Conservation (phyloP, 2,113 vertebrate genomes). For the Aythya baeri region DNA sequence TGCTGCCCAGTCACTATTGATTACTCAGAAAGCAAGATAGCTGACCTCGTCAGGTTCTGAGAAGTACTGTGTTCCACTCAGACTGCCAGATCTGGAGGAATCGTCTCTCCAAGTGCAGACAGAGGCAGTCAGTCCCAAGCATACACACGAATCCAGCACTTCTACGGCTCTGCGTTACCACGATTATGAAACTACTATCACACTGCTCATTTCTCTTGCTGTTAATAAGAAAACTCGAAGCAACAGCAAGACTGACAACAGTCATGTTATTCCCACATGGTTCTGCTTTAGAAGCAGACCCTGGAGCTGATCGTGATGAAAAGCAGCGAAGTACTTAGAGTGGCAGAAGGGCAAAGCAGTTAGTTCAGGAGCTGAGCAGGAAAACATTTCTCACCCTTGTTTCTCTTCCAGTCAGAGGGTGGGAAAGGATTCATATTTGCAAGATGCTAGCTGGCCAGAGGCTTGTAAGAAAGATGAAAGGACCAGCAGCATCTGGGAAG, state of each 20-base stretch:
- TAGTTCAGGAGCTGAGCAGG: slow-evolving; percentile 12
- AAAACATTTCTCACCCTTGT: slow-evolving; percentile 33
- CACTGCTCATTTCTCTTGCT: background rate
- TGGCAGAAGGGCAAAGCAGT: slow-evolving; percentile 46
- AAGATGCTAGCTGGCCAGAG: slow-evolving; percentile 16
- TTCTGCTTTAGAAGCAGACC: slow-evolving; percentile 19
- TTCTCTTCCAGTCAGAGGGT: slow-evolving; percentile 3
- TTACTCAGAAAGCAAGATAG: slow-evolving; percentile 11
- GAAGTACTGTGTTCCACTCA: slow-evolving; percentile 21
- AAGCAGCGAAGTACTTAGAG: slow-evolving; percentile 23
- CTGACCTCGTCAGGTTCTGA: slow-evolving; percentile 10
- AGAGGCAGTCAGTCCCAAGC: background rate
- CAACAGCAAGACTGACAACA: slow-evolving; percentile 23
- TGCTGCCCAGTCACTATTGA: background rate
- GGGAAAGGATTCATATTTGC: slow-evolving; percentile 18
- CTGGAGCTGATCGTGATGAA: slow-evolving; percentile 39
- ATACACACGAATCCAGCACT: background rate
- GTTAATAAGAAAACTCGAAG: background rate
- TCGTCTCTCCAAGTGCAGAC: background rate
- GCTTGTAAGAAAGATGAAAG: slow-evolving; percentile 40
- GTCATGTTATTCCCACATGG: slow-evolving; percentile 5
- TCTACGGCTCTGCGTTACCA: background rate
- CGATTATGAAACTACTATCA: background rate
- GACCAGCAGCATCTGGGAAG: background rate
- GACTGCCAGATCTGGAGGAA: background rate